Evolutionary conservation across 1,140 invertebrate genomes (phyloP).

Genomic region (Steinernema khuongi): DNA sequence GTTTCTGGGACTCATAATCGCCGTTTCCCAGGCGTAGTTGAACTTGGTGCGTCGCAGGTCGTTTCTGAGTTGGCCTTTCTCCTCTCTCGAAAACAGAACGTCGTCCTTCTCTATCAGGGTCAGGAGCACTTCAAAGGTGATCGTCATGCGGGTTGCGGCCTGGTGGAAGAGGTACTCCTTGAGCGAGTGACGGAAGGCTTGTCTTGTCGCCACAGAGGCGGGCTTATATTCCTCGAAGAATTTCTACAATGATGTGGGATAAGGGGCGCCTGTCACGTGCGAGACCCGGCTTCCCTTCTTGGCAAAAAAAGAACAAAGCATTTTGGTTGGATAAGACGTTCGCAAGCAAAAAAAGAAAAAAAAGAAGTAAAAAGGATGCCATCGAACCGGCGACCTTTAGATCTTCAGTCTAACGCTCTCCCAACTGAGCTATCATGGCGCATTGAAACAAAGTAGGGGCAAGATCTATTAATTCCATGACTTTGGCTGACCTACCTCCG

Average conservation of each 20-base stretch:
- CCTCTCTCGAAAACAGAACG: neutral
- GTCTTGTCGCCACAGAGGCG: neutral
- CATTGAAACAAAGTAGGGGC: too few relatives aligned
- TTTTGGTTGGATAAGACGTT: too few relatives aligned
- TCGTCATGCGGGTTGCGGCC: neutral
- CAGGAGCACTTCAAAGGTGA: neutral
- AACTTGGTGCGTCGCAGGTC: neutral
- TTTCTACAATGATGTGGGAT: too few relatives aligned
- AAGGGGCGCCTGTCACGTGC: too few relatives aligned
- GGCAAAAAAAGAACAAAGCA: too few relatives aligned
- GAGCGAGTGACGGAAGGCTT: neutral
- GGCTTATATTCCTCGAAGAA: neutral
- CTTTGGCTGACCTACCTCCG: neutral
- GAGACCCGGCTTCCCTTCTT: too few relatives aligned
- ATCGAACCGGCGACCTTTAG: neutral
- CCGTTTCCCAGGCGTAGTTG: conserved; percentile 11
- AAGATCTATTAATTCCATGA: too few relatives aligned
- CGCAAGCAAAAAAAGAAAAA: too few relatives aligned
- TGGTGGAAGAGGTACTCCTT: neutral
- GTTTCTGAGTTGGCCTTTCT: neutral
- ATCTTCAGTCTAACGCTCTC: neutral
- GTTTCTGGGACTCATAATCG: neutral
- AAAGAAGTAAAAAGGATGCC: too few relatives aligned
- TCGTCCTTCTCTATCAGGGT: neutral
- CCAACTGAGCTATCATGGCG: too few relatives aligned